Evolutionary conservation across 2,797 vertebrate species (phyloP), one percentile per base, ranked within the genome.

Genomic region (Heteromormyrus szaboi): DNA sequence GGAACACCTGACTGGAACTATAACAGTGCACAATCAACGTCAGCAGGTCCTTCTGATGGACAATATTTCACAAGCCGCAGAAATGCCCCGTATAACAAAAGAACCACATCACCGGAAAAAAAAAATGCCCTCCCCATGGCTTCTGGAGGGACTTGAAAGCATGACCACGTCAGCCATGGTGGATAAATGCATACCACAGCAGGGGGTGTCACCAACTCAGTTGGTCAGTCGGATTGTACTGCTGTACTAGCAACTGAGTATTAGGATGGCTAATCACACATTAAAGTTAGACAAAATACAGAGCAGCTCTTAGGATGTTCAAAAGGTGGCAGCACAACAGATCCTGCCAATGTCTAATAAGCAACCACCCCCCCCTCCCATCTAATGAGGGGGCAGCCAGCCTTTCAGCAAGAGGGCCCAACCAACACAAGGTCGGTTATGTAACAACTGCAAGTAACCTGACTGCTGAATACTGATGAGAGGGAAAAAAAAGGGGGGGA

Each of bases 361-460:
- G 48, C 72, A 37, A 7, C 72, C 72, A 79, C 3, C 41, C 81
- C 41, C 25, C 81, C 19, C 81, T 19, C 81, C 81, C 46, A 22
- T 9, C 81, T n/a, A 22, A 25, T 25, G 19, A 50, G 44, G 41
- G 81, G 81, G n/a, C 81, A 84, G 9, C 41, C 81, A 84, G 81
- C 19, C n/a, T 14, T 84, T 50, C 46, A 51, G 51, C 51, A 44
- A 33, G 17, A 37, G 84, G 90, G 86, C 92, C 91, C 86, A 88
- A 89, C 91, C 91, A 94, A 95, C 93, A 94, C 95, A 97, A 96
- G 94, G 96, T 96, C 95, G 93, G 96, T 98, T 98, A 98, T 91
- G 94, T 95, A 98, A 98, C 94, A 93, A 93, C 95, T 96, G 96
- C 96, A 97, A 96, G 95, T 96, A 96, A 94, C 94, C 92, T 95